Conservation (phyloP, 2,888 invertebrate species). For the Hypomecis punctinalis region DNA sequence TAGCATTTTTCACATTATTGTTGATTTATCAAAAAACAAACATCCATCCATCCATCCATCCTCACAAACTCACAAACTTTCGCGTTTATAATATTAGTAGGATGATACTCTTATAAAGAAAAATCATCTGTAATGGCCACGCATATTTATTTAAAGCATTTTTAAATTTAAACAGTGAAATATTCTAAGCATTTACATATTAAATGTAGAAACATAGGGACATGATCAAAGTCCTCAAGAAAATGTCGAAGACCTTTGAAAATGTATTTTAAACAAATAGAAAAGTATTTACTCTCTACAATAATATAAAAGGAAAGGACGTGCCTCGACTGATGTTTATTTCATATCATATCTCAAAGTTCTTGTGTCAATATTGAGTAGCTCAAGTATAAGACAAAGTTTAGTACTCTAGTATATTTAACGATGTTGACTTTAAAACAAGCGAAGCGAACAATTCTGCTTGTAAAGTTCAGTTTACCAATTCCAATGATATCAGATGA, state of each 20-base stretch:
- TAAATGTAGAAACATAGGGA: neutral
- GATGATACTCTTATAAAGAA: too few relatives aligned
- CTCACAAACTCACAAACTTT: too few relatives aligned
- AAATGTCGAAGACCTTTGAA: constrained; percentile 3
- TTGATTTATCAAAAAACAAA: too few relatives aligned
- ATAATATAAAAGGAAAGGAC: constrained; percentile 4
- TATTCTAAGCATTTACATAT: constrained; percentile 1
- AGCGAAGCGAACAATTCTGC: too few relatives aligned
- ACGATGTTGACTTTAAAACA: too few relatives aligned
- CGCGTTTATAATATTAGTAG: too few relatives aligned
- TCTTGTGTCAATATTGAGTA: neutral
- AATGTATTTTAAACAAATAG: neutral
- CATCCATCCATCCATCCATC: too few relatives aligned
- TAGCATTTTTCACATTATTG: too few relatives aligned
- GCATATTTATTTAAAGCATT: too few relatives aligned
- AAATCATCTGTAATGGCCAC: too few relatives aligned
- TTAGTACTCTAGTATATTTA: neutral
- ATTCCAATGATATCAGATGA: too few relatives aligned
- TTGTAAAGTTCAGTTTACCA: too few relatives aligned
- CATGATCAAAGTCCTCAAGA: constrained; percentile 6
- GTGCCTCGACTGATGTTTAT: constrained; percentile 1
- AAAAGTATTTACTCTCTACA: neutral
- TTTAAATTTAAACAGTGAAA: neutral
- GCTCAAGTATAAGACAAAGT: neutral
- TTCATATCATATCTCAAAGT: neutral